Conservation (phyloP, 2,113 vertebrate species). For the Pica pica region DNA sequence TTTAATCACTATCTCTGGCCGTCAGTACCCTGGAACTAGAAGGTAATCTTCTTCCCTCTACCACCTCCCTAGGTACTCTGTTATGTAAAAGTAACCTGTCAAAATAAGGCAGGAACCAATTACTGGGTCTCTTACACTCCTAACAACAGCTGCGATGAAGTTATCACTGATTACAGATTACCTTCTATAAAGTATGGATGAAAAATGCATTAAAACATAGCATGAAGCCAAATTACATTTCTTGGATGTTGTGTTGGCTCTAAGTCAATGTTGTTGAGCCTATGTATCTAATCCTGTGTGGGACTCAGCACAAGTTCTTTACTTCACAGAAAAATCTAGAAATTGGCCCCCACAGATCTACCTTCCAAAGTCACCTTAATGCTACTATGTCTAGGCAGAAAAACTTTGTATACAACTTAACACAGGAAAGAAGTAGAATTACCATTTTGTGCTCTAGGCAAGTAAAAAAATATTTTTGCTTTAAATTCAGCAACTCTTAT, state of each 20-base stretch:
- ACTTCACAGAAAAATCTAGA: background rate
- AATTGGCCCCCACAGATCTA: background rate
- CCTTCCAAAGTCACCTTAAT: background rate
- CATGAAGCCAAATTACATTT: background rate
- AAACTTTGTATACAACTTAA: background rate
- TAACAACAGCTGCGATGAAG: background rate
- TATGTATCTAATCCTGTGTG: background rate
- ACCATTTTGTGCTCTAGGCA: background rate
- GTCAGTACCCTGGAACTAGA: background rate
- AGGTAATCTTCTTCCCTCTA: background rate
- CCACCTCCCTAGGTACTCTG: background rate
- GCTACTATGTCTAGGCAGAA: background rate
- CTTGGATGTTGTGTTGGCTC: background rate
- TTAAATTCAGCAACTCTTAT: background rate
- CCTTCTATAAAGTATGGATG: background rate
- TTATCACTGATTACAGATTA: background rate
- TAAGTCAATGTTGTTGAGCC: background rate
- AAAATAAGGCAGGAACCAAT: background rate
- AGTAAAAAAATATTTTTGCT: background rate
- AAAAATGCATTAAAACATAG: background rate
- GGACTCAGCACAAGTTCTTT: background rate
- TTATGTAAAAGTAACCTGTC: background rate
- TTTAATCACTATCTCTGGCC: background rate
- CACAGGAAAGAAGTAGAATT: background rate
- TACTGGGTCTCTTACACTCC: background rate